phyloP scores from a whole-genome alignment of 2,797 vertebrate species.

The Sternotherus odoratus region DNA sequence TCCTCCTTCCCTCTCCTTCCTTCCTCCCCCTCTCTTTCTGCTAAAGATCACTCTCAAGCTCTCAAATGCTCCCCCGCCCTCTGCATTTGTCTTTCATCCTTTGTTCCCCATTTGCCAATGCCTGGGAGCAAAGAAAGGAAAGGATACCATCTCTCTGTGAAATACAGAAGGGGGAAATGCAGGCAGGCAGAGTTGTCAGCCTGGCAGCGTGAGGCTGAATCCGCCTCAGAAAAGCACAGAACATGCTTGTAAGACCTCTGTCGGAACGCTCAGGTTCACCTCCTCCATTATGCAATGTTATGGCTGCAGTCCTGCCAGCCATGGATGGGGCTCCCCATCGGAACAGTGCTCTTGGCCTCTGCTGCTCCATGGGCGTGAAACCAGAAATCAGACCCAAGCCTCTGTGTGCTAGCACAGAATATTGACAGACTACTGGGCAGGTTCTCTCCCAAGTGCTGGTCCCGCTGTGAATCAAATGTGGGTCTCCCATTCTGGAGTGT shows the following conservation, averaged over 20 bases:
- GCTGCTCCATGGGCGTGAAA: not conserved
- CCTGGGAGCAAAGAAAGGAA: constrained; percentile 71
- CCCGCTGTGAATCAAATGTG: accelerated
- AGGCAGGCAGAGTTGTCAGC: constrained; percentile 72
- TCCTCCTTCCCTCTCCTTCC: not conserved
- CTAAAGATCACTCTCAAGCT: constrained; percentile 74
- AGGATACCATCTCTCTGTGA: constrained; percentile 70
- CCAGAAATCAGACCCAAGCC: accelerated
- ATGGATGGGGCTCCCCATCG: constrained; percentile 22
- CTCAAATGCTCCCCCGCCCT: constrained; percentile 76
- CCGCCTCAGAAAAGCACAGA: not conserved
- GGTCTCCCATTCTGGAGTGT: not conserved
- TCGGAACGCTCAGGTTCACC: not conserved
- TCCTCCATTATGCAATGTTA: not conserved
- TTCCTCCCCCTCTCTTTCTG: constrained; percentile 58
- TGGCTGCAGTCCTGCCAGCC: constrained; percentile 13
- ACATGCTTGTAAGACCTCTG: not conserved
- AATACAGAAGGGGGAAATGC: constrained; percentile 59
- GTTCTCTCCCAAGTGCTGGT: accelerated
- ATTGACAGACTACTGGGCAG: accelerated
- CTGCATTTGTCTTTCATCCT: constrained; percentile 79
- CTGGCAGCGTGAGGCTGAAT: constrained; percentile 56
- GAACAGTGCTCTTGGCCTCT: constrained; percentile 35
- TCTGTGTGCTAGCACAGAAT: accelerated
- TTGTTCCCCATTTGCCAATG: constrained; percentile 77